Evolutionary conservation across 2,888 invertebrate genomes (phyloP), one percentile per base, ranked within the genome.

Genomic region (Lepidocyrtoides sp.): DNA sequence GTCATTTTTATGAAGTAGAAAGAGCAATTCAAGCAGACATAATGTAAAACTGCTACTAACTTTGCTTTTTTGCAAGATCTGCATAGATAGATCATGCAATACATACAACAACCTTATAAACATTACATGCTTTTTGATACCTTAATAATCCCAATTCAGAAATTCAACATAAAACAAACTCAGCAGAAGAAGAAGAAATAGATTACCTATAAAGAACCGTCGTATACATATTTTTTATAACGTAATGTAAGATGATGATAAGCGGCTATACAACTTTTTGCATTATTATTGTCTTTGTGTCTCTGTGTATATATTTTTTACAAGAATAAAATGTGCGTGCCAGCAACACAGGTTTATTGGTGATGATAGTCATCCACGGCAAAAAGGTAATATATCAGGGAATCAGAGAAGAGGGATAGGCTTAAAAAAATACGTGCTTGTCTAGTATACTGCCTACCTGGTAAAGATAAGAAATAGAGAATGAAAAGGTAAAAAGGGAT

Each of bases 271-370:
- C 8, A 36, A 57, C 57, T 20, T 23, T 69, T 29, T 48, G 12
- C 17, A 41, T 41, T 57, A 20, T 3, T 14, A 26, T 63, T 23
- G 26, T 29, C 7, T 12, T 26, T 36, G 41, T 41, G 41, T 17
- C 0, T 12, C 2, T 36, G 72, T 41, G 41, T 17, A 14, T 75
- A 48, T 29, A 2, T 36, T 36, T 26, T 69, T 17, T 48, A 1
- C 79, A 79, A 54, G 54, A 79, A 32, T 79, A 82, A 82, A 82
- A 82, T 60, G 41, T 84, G 83, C 63, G 60, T 89, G 85, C 90
- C 90, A 90, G 84, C 84, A 90, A 90, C 90, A 90, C 85, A 90
- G 85, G 69, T 90, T 89, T 29, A 17, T n/a, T 29, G 26, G 29
- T 41, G 36, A 32, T 57, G 7, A 41, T n/a, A 3, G 7, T 75